Conservation (phyloP, 2,797 vertebrate species). For the Esox masquinongy region DNA sequence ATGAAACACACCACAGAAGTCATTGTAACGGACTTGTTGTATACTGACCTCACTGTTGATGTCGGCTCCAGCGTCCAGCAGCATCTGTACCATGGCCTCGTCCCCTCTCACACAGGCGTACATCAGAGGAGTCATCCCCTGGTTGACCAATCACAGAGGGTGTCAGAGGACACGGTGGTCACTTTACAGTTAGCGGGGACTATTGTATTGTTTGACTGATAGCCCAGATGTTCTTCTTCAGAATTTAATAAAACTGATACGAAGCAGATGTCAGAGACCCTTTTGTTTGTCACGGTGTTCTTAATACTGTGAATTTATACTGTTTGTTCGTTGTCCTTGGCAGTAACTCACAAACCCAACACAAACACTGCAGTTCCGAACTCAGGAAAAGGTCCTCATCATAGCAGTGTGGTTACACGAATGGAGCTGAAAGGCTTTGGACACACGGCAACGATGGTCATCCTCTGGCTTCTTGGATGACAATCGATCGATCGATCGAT, state of each 20-base stretch:
- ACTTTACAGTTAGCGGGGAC: not conserved
- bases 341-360: not conserved
- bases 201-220: not conserved
- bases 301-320: not conserved
- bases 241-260: not conserved
- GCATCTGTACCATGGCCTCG: constrained; percentile 99
- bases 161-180: not conserved
- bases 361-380: not conserved
- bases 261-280: not conserved
- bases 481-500: too few relatives aligned
- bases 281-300: not conserved
- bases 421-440: not conserved
- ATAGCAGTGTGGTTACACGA: not conserved
- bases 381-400: not conserved
- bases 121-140: constrained; percentile 96
- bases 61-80: constrained; percentile 95
- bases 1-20: not conserved
- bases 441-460: not conserved
- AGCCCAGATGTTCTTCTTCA: not conserved
- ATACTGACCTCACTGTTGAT: constrained; percentile 94
- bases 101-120: constrained; percentile 96
- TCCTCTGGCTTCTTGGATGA: not conserved
- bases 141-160: not conserved
- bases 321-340: not conserved
- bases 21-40: constrained; percentile 18